A percentile compares a stretch with the other conserved stretches of the same genome.
phyloP scores from a whole-genome alignment of 2,888 invertebrate genomes.

The Lepidocyrtinus sp. region DNA sequence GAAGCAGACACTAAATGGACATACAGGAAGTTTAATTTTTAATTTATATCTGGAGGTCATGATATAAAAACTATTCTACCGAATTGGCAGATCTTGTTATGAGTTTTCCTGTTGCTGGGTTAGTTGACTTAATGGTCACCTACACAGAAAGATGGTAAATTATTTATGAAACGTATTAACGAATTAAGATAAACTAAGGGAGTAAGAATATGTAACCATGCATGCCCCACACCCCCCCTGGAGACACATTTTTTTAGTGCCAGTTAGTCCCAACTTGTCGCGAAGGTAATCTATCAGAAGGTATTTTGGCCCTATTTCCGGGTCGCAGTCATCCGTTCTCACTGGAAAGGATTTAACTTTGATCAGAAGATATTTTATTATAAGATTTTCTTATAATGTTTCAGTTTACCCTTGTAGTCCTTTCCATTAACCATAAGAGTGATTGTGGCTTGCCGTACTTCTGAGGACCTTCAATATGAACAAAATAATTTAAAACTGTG shows the following conservation, averaged over 20 bases:
- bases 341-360: conserved; percentile 29
- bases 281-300: conserved; percentile 78
- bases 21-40: no score
- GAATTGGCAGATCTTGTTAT: no score
- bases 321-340: conserved; percentile 22
- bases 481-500: neutral
- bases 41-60: no score
- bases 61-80: no score
- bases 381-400: neutral
- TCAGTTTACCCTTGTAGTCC: conserved; percentile 56
- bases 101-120: no score
- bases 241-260: conserved; percentile 82
- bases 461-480: neutral
- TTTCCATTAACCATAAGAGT: conserved; percentile 64
- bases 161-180: no score
- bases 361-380: no score
- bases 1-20: no score
- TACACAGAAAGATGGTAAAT: no score
- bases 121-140: no score
- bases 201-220: no score
- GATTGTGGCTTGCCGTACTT: conserved; percentile 34
- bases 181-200: no score
- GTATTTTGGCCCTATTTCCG: conserved; percentile 42
- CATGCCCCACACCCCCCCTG: conserved; percentile 74
- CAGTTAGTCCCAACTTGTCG: conserved; percentile 77